A percentile compares a stretch with the other conserved stretches of the same genome.
Conservation (phyloP, 2,113 vertebrate species). For the Motacilla tschutschensis region DNA sequence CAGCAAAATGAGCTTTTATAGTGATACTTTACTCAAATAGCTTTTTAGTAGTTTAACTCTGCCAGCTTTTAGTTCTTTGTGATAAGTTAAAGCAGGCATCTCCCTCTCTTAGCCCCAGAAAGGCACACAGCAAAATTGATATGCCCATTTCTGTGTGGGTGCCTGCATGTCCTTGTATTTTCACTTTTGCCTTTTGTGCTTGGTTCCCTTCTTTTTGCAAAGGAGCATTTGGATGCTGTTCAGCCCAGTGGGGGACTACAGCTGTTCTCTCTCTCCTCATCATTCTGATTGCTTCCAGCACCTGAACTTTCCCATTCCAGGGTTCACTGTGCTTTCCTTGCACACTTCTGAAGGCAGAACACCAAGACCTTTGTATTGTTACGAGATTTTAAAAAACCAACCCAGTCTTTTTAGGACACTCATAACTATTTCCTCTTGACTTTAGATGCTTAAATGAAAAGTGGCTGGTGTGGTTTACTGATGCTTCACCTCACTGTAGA, state of each 20-base stretch:
- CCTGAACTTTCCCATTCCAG: neutral
- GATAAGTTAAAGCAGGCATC: neutral
- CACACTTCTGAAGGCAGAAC: neutral
- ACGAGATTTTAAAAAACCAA: rapidly evolving
- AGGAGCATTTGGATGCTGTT: neutral
- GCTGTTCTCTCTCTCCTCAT: neutral
- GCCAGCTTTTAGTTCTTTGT: neutral
- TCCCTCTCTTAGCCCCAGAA: neutral
- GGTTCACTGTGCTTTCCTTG: neutral
- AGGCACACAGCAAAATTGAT: neutral
- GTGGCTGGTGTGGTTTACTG: neutral
- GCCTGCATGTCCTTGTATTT: neutral
- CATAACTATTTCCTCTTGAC: neutral
- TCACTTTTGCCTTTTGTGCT: neutral
- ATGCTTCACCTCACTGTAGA: neutral
- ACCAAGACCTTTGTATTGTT: neutral
- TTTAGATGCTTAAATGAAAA: neutral
- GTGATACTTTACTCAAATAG: neutral
- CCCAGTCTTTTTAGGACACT: neutral
- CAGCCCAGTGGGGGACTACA: neutral
- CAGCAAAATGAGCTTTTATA: neutral
- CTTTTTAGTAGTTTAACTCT: neutral
- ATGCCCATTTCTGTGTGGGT: neutral
- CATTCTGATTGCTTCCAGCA: neutral
- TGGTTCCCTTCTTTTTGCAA: neutral